These are phyloP conservation scores for Heteractis magnifica DNA, from an alignment of 92 coral and sea anemone species.

Conservation along the genomic window DNA sequence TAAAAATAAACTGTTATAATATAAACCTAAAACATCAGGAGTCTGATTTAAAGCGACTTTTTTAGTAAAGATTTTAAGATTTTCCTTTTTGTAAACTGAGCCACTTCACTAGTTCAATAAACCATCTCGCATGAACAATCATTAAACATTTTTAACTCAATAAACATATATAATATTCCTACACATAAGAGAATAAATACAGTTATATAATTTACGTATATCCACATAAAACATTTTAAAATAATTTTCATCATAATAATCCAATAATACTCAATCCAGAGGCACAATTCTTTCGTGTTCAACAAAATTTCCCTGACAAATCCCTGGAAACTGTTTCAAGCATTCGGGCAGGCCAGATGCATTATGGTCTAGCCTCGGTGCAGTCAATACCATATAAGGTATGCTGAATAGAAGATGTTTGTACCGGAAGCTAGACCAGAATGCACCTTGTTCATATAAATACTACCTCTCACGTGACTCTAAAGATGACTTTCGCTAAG, in stretches of 20 bases:
- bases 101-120: neutral
- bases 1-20: neutral
- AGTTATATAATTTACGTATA: neutral
- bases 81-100: neutral
- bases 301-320: neutral
- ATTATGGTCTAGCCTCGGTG: too few relatives aligned
- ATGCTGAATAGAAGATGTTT: too few relatives aligned
- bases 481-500: too few relatives aligned
- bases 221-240: neutral
- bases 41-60: neutral
- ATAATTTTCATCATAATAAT: neutral
- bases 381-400: too few relatives aligned
- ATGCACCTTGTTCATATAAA: too few relatives aligned
- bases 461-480: too few relatives aligned
- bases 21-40: neutral
- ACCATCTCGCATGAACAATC: neutral
- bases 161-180: neutral
- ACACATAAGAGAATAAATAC: neutral
- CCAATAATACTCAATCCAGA: neutral
- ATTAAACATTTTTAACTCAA: neutral
- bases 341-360: too few relatives aligned
- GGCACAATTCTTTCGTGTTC: neutral
- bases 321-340: neutral
- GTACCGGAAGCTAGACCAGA: too few relatives aligned
- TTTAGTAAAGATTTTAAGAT: neutral